Evolutionary conservation across 2,797 vertebrate genomes (phyloP), one percentile per base, ranked within the genome.

Genomic region (Menidia menidia): DNA sequence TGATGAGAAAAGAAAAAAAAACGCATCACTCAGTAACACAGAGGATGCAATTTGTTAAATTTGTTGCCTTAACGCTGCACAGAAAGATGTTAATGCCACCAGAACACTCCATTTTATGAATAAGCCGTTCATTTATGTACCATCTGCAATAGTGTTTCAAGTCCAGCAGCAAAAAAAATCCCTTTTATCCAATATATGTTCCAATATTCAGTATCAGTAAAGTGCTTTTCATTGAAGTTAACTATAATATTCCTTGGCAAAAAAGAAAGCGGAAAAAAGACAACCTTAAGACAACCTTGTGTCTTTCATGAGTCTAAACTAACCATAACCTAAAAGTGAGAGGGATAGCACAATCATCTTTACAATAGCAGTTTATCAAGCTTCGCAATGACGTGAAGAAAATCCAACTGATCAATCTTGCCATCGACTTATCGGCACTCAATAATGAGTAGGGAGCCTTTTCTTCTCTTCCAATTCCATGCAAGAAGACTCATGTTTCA

Each of bases 401-500:
- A 77, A 70, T 67, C 55, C 16, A 44, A 41, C 45, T 44, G 31
- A 60, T 76, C 56, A 42, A 31, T 41, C 30, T 14, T 55, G 30
- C 53, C 63, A 60, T 70, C 63, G 69, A 70, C 47, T 68, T 75
- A 81, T 82, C 64, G 75, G 51, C 63, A 9, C 43, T 75, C 71
- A 78, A 67, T 35, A 45, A 65, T 1, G 16, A 80, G 56, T 61
- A 25, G 33, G 35, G 25, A 61, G 25, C 25, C 25, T 25, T 25
- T 25, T 66, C 60, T 51, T 47, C 60, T n/a, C 12, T 54, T 41
- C 52, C 77, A 18, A 71, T 82, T 85, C 78, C 64, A 72, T 68
- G 62, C 51, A 76, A 42, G 69, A 66, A 71, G 47, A 63, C 56
- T 61, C 50, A 65, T 8, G 66, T 73, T 78, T 81, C 54, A 60